Base-by-base conservation (phyloP, 2,113 vertebrate genomes). In the Nanorana parkeri region DNA sequence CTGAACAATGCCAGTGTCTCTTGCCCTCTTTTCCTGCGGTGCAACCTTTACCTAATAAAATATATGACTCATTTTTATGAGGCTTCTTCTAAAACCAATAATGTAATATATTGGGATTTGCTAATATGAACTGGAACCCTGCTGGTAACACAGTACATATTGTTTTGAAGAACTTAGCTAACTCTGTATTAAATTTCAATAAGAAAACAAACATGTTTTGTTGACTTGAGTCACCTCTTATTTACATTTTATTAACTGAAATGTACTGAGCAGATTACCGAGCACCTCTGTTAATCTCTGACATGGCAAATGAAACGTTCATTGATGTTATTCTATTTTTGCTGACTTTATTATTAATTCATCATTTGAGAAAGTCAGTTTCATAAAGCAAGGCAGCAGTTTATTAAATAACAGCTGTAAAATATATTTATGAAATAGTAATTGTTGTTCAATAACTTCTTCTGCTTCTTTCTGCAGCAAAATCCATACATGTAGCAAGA, bases 31-130 rank as follows among this genome's bases (percentile, higher is more conserved):
- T 47, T 56, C 28, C 52, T 55, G 15, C 24, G 56, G 52, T 55
- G 13, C 24, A 68, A 66, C 52, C 64, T 78, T 68, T 78, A 67
- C 26, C 56, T 78, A 68, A 78, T 78, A 54, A 68, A 78, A 55
- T 78, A 78, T 55, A 78, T 78, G 64, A 78, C 15, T 68, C 17
- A 67, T 66, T 67, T 67, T 78, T 67, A 78, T 67, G 51, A 78
- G 28, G 61, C 64, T 68, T 26, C 66, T 56, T 67, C 52, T 68
- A 68, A 78, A 56, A 68, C 51, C 64, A 66, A 66, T 66, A 77
- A 78, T 65, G 60, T 66, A 78, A 78, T 78, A 78, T 66, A 78
- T n/a, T 67, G 76, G 76, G 61, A 78, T 67, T 77, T 77, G 61
- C 76, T 78, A 65, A 78, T 68, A 68, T 68, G 64, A 36, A 68